phyloP scores from a whole-genome alignment of 2,888 invertebrate genomes.

The Sphecodes monilicornis region DNA sequence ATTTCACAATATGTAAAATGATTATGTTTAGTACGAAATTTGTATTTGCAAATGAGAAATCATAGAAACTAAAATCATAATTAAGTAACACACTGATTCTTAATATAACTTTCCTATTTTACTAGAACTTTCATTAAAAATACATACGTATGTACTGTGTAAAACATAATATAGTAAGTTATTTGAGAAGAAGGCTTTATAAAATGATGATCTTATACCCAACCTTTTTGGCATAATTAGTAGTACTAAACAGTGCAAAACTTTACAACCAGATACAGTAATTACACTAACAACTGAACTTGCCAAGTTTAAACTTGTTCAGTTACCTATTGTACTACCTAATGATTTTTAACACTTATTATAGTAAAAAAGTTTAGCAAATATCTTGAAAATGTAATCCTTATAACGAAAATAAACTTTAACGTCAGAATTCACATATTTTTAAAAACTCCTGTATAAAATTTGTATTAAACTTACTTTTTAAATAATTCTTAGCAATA shows the following conservation, averaged over 20 bases:
- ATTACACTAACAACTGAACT: background rate
- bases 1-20: background rate
- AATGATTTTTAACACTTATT: background rate
- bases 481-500: background rate
- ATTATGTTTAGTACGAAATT: background rate
- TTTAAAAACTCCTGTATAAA: background rate
- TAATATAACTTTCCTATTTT: too few relatives aligned
- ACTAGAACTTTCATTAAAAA: too few relatives aligned
- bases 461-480: background rate
- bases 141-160: background rate
- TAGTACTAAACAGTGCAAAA: background rate
- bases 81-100: too few relatives aligned
- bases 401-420: background rate
- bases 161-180: background rate
- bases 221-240: background rate
- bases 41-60: background rate
- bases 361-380: background rate
- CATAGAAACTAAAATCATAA: too few relatives aligned
- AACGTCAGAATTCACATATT: background rate
- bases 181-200: background rate
- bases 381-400: background rate
- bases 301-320: background rate
- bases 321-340: background rate
- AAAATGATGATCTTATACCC: background rate
- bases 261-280: background rate